These are phyloP conservation scores for Myrmecobius fasciatus DNA, from an alignment of 2,113 vertebrate genomes.

Conservation along the genomic window DNA sequence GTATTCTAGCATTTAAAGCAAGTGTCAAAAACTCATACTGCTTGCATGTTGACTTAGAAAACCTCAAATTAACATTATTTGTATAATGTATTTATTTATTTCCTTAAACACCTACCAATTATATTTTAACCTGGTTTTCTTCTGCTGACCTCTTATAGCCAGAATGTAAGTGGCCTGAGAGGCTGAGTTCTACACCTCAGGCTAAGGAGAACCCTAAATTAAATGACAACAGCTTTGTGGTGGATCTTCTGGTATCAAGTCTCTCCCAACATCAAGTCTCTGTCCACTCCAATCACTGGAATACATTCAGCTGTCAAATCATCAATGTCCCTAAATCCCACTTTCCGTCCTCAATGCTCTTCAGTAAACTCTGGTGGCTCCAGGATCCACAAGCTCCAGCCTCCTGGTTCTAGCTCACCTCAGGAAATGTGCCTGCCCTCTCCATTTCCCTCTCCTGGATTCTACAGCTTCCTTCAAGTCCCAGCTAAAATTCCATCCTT, in stretches of 20 bases:
- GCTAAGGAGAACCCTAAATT: background rate
- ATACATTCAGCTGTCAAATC: background rate
- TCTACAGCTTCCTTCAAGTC: background rate
- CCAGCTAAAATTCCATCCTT: background rate
- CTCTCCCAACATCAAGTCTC: background rate
- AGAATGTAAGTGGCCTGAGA: no score
- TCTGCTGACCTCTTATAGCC: background rate
- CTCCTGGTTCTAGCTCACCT: no score
- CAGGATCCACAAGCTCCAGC: no score
- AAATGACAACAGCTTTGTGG: background rate
- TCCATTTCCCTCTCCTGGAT: no score
- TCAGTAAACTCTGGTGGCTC: background rate
- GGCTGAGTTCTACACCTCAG: background rate
- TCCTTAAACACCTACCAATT: background rate
- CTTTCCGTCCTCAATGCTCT: background rate
- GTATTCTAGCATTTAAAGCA: background rate
- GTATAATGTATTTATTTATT: background rate
- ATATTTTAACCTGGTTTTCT: background rate
- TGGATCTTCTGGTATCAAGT: background rate
- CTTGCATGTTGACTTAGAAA: background rate
- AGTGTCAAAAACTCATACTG: background rate
- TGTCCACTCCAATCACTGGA: background rate
- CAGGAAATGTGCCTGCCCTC: no score
- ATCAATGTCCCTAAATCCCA: background rate
- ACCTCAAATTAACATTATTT: background rate